Evolutionary conservation across 2,797 vertebrate species (phyloP).

Genomic region (Oreochromis mossambicus): DNA sequence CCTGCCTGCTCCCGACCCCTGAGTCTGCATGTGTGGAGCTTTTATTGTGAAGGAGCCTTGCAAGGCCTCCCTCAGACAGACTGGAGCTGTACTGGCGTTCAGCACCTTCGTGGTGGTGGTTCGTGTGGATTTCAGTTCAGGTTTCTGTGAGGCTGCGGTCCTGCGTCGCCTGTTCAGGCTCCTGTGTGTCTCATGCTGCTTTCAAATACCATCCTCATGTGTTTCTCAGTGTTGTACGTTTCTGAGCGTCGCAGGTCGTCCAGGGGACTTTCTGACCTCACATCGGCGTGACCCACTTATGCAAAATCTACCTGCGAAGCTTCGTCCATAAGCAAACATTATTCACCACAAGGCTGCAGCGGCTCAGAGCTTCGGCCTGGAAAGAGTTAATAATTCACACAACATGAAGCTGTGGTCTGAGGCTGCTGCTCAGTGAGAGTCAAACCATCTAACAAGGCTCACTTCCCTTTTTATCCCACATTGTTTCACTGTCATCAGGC

Average conservation of each 20-base stretch:
- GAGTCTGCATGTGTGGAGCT: not conserved
- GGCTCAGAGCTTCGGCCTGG: not conserved
- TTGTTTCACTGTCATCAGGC: not conserved
- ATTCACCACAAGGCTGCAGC: not conserved
- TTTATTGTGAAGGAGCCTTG: not conserved
- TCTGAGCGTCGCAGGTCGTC: not conserved
- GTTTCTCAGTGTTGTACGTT: not conserved
- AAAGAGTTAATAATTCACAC: not conserved
- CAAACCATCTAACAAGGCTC: rapidly evolving
- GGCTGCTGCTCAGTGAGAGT: not conserved
- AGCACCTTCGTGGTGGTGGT: constrained; percentile 42
- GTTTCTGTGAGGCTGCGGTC: not conserved
- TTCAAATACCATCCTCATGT: not conserved
- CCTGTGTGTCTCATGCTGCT: not conserved
- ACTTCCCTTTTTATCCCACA: rapidly evolving
- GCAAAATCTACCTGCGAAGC: not conserved
- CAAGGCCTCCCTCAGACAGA: not conserved
- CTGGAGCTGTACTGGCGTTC: constrained; percentile 49
- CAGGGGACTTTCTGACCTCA: not conserved
- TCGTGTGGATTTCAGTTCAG: constrained; percentile 22
- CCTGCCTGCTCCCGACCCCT: not conserved
- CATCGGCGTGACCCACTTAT: not conserved
- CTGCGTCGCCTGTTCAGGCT: not conserved
- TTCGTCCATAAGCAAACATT: not conserved
- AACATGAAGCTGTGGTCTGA: not conserved